A percentile compares a stretch with the other conserved stretches of the same genome.
Evolutionary conservation across 2,113 vertebrate genomes (phyloP).

Genomic region (Ahaetulla prasina): DNA sequence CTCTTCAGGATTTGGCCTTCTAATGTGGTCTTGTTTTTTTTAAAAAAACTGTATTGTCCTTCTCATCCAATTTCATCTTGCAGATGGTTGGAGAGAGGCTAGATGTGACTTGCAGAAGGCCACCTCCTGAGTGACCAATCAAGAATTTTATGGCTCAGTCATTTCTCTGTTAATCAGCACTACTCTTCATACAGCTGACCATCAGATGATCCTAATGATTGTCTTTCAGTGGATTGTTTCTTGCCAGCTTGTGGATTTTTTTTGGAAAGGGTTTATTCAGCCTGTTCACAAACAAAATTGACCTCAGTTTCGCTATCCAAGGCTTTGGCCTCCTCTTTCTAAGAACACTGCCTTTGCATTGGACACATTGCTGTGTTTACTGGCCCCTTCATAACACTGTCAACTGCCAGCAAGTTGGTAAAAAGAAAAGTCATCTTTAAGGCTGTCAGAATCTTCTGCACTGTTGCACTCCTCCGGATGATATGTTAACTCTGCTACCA

Average conservation of each 20-base stretch:
- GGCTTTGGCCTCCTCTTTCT: slow-evolving; percentile 48
- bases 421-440: slow-evolving; percentile 55
- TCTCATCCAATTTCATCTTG: not conserved
- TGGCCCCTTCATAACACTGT: slow-evolving; percentile 56
- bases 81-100: not conserved
- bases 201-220: not conserved
- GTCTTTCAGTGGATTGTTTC: not conserved
- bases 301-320: slow-evolving; percentile 11
- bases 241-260: slow-evolving; percentile 31
- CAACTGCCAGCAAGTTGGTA: slow-evolving; percentile 49
- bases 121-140: not conserved
- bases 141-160: not conserved
- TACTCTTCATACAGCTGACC: not conserved
- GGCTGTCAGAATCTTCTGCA: slow-evolving; percentile 68
- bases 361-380: slow-evolving; percentile 48
- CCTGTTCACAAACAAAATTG: slow-evolving; percentile 18
- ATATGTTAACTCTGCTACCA: slow-evolving; percentile 60
- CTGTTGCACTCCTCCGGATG: slow-evolving; percentile 53
- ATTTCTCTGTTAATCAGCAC: not conserved
- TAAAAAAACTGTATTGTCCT: not conserved
- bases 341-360: slow-evolving; percentile 57
- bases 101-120: not conserved
- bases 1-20: not conserved
- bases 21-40: not conserved
- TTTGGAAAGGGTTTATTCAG: not conserved